A percentile compares a stretch with the other conserved stretches of the same genome.
These are phyloP conservation scores for Vidua chalybeata DNA, from an alignment of 2,113 vertebrate genomes.

Conservation along the genomic window DNA sequence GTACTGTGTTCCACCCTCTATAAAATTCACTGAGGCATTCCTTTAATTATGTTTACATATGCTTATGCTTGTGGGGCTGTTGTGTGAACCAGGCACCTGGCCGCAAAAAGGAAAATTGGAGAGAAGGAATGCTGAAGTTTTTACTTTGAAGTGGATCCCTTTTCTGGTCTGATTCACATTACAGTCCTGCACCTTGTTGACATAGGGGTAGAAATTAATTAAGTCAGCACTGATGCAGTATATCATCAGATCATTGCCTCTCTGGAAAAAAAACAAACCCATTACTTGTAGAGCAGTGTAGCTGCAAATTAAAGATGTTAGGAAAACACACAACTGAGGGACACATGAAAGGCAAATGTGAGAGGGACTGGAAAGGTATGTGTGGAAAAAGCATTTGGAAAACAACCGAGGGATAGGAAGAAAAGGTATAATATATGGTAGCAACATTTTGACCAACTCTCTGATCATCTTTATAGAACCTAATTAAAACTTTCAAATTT, in stretches of 20 bases:
- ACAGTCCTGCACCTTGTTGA: neutral
- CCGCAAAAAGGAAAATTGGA: neutral
- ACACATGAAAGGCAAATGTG: slow-evolving; percentile 32
- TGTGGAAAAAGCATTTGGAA: neutral
- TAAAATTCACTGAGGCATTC: neutral
- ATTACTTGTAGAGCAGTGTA: slow-evolving; percentile 37
- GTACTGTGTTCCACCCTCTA: neutral
- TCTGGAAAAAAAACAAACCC: slow-evolving; percentile 11
- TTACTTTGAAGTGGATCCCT: neutral
- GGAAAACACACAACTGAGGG: neutral
- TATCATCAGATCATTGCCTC: slow-evolving; percentile 30
- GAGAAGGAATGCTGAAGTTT: neutral
- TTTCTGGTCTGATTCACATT: neutral
- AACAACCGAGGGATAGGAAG: neutral
- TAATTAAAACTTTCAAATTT: slow-evolving; percentile 3
- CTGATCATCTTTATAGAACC: neutral
- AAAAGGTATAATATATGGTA: neutral
- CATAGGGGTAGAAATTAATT: slow-evolving; percentile 32
- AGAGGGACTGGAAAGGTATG: neutral
- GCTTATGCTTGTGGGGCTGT: neutral
- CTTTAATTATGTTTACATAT: neutral
- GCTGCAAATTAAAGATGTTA: slow-evolving; percentile 35
- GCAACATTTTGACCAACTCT: neutral
- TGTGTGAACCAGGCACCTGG: neutral
- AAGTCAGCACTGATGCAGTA: neutral